Conservation (phyloP, 2,888 invertebrate genomes). For the Orgyia antiqua region DNA sequence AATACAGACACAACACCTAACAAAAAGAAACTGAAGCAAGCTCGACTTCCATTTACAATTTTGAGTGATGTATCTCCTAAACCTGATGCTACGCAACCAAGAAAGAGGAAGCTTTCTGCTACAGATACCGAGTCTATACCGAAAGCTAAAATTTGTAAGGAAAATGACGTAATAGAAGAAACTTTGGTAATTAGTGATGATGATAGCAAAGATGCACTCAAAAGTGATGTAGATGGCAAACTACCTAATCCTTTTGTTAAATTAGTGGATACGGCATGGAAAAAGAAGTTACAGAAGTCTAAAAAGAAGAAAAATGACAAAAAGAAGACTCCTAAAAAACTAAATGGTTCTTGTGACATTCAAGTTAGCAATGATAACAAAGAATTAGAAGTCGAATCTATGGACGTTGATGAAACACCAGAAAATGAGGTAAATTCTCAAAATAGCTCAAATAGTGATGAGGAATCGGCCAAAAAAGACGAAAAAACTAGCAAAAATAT, state of each 20-base stretch:
- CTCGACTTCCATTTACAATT: conserved; percentile 79
- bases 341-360: conserved; percentile 20
- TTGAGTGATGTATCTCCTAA: conserved; percentile 62
- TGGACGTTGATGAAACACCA: conserved; percentile 42
- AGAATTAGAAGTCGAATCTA: conserved; percentile 29
- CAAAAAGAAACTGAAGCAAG: conserved; percentile 80
- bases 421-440: conserved; percentile 4
- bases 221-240: conserved; percentile 31
- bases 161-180: conserved; percentile 47
- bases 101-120: conserved; percentile 67
- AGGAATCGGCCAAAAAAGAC: neutral
- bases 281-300: conserved; percentile 57
- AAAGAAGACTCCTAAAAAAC: conserved; percentile 13
- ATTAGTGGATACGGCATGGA: conserved; percentile 58
- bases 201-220: conserved; percentile 41
- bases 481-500: conserved; percentile 8
- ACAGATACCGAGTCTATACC: conserved; percentile 46
- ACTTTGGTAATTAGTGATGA: conserved; percentile 62
- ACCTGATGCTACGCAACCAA: conserved; percentile 40
- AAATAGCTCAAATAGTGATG: conserved; percentile 4
- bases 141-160: conserved; percentile 63
- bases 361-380: conserved; percentile 19
- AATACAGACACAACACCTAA: conserved; percentile 60
- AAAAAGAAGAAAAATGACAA: conserved; percentile 43
- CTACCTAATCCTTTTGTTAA: conserved; percentile 59